Evolutionary conservation across 2,113 vertebrate genomes (phyloP).

Genomic region (Nestor notabilis): DNA sequence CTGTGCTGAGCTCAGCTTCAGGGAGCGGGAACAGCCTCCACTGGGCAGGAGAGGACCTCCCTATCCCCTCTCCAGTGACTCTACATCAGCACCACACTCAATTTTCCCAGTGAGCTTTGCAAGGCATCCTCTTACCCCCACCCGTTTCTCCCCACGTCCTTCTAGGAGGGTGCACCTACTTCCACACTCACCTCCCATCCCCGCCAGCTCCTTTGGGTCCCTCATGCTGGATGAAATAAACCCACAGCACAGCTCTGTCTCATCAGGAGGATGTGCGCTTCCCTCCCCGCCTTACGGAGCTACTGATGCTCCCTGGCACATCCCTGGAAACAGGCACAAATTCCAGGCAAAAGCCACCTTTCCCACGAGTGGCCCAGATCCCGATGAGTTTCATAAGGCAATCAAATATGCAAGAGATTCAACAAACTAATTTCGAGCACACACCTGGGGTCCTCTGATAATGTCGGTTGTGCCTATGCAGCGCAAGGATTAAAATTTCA

Average conservation of each 20-base stretch:
- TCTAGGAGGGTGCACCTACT: neutral
- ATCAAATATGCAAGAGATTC: slow-evolving; percentile 87
- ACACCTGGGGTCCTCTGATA: slow-evolving; percentile 87
- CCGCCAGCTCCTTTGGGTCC: neutral
- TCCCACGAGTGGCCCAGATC: neutral
- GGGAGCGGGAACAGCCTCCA: neutral
- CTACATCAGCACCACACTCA: neutral
- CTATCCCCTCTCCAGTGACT: rapidly evolving
- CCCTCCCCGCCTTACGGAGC: neutral
- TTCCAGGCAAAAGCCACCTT: neutral
- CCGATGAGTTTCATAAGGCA: slow-evolving; percentile 65
- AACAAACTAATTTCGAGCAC: slow-evolving; percentile 76
- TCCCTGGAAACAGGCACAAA: neutral
- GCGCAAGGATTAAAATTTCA: slow-evolving; percentile 77
- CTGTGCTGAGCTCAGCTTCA: neutral
- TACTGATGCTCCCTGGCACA: neutral
- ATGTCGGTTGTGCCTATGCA: slow-evolving; percentile 56
- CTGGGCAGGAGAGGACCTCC: slow-evolving; percentile 5
- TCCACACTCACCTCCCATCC: neutral
- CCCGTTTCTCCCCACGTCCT: neutral
- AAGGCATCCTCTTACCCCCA: neutral
- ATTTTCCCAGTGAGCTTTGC: neutral
- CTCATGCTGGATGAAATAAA: neutral
- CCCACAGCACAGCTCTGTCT: neutral
- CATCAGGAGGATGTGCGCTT: neutral